Conservation (phyloP, 2,113 vertebrate species). For the Todiramphus saurophagus region DNA sequence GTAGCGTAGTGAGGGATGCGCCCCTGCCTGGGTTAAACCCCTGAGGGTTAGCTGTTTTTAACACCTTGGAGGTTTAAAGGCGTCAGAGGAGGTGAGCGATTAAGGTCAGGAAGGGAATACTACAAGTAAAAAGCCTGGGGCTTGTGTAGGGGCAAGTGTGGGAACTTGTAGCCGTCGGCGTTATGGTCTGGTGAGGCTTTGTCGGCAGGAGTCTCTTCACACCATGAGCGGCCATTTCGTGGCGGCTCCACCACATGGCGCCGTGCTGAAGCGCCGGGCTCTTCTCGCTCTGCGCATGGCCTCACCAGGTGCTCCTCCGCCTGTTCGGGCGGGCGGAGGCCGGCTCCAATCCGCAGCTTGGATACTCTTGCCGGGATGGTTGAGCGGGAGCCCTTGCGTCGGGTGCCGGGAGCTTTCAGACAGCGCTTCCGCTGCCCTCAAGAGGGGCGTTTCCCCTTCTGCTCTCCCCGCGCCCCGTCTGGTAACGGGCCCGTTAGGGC, state of each 20-base stretch:
- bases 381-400: fast-evolving
- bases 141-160: fast-evolving
- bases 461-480: not conserved
- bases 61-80: fast-evolving
- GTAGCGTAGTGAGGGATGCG: fast-evolving
- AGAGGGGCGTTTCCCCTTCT: not conserved
- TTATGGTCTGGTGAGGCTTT: fast-evolving
- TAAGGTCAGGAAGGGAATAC: fast-evolving
- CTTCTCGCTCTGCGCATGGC: fast-evolving
- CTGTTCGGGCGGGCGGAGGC: not conserved
- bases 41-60: not conserved
- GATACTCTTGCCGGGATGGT: too few species aligned
- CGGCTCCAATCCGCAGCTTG: too few species aligned
- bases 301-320: too few species aligned
- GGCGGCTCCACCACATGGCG: not conserved
- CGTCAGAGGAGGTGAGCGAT: fast-evolving
- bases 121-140: fast-evolving
- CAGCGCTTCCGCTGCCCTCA: fast-evolving
- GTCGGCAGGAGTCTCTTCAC: not conserved
- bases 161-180: fast-evolving
- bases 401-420: fast-evolving
- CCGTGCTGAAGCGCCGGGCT: fast-evolving
- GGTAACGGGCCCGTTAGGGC: fast-evolving
- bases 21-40: too few species aligned
- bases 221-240: not conserved